phyloP scores from a whole-genome alignment of 2,113 vertebrate species.

The Hippocampus barbouri region DNA sequence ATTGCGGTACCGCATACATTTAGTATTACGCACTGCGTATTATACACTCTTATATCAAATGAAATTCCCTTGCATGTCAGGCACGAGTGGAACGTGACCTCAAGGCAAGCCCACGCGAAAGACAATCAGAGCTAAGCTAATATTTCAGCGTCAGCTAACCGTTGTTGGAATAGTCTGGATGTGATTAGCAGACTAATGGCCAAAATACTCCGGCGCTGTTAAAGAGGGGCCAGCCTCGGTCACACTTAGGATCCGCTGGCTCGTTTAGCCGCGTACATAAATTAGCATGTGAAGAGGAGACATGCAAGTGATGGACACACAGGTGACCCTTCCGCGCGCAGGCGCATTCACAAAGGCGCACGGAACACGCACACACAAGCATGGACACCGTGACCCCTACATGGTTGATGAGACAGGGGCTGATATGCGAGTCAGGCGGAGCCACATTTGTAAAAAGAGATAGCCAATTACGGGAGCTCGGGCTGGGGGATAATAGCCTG shows the following conservation, averaged over 20 bases:
- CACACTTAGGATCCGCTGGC: slow-evolving; percentile 54
- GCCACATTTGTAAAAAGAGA: slow-evolving; percentile 79
- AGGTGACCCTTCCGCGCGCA: slow-evolving; percentile 51
- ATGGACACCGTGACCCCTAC: slow-evolving; percentile 64
- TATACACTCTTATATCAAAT: background rate
- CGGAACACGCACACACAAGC: slow-evolving; percentile 32
- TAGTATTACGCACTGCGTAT: background rate
- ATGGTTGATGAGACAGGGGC: slow-evolving; percentile 68
- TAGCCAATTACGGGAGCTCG: slow-evolving; percentile 78
- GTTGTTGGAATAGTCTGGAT: slow-evolving; percentile 56
- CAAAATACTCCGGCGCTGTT: slow-evolving; percentile 57
- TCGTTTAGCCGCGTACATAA: slow-evolving; percentile 54
- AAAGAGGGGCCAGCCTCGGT: slow-evolving; percentile 47
- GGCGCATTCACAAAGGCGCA: slow-evolving; percentile 17
- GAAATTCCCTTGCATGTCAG: background rate
- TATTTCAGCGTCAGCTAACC: slow-evolving; percentile 64
- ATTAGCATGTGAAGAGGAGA: slow-evolving; percentile 56
- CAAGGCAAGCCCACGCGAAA: slow-evolving; percentile 55
- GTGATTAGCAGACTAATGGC: slow-evolving; percentile 65
- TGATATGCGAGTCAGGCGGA: slow-evolving; percentile 73
- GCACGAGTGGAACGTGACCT: slow-evolving; percentile 54
- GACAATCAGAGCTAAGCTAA: slow-evolving; percentile 53
- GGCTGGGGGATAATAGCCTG: slow-evolving; percentile 81
- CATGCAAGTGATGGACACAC: slow-evolving; percentile 54
- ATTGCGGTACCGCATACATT: background rate